Base-by-base conservation (phyloP, 2,888 invertebrate genomes). In the Brenthis ino region DNA sequence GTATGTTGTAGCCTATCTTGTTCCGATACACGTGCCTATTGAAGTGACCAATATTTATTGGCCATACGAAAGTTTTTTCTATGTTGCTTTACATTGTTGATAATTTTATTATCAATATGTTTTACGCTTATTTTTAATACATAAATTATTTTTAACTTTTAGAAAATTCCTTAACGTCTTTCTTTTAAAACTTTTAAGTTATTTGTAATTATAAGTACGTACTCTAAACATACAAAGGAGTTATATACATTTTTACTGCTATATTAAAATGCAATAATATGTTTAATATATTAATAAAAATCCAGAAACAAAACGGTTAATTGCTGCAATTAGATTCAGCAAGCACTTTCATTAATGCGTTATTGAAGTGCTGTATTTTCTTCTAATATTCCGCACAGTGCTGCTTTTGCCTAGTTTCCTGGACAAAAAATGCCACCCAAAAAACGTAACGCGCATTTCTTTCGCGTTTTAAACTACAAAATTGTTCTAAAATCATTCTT, bases 401-500 rank as follows among this genome's bases (percentile, higher is more conserved):
- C 4, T 8, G 3, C 0, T 1, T 16, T 6, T 33, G 4, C 6
- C 5, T 14, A 4, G 54, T 50, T 20, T 51, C 47, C 37, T n/a
- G 6, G n/a, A 16, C 50, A 70, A 79, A 76, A 79, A 79, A 80
- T 82, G 75, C 84, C 84, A 84, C 83, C 84, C 84, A 82, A 83
- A 81, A 81, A 77, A 50, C 58, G 58, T 69, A 71, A 65, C 68
- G 68, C 24, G 33, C n/a, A 78, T 78, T 78, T 77, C 69, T 79
- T 65, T 77, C 72, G 69, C 12, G 75, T 63, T 80, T 80, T 82
- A 69, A 74, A 78, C 75, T 61, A 65, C 57, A 74, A 76, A 80
- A 82, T 80, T 79, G 78, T 69, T 69, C 33, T 51, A 66, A 72
- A 65, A 64, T 14, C 20, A 73, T 71, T 72, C 63, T 72, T 76